Conservation (phyloP, 2,113 vertebrate species). For the Cebus imitator region DNA sequence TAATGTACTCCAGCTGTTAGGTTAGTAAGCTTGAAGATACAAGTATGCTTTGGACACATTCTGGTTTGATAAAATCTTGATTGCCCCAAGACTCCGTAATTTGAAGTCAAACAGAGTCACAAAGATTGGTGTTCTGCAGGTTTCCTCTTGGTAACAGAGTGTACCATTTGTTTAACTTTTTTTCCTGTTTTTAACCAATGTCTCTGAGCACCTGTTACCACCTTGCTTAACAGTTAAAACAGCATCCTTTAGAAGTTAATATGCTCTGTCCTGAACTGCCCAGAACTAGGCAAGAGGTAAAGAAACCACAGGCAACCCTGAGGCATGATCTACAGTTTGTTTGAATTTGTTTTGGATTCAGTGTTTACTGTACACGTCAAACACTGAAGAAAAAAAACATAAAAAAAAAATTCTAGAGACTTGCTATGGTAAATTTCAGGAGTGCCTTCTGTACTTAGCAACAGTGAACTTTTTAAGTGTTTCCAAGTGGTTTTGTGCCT, state of each 20-base stretch:
- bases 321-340: not conserved
- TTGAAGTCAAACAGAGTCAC: not conserved
- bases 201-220: not conserved
- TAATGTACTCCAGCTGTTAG: not conserved
- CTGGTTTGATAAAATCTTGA: not conserved
- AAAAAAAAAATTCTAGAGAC: not conserved
- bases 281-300: slow-evolving; percentile 1
- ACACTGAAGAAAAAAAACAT: not conserved
- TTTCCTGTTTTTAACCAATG: not conserved
- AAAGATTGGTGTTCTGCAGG: not conserved
- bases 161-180: not conserved
- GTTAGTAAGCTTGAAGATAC: not conserved
- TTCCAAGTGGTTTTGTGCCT: not conserved
- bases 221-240: not conserved
- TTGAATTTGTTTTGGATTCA: slow-evolving; percentile 45
- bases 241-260: slow-evolving; percentile 12
- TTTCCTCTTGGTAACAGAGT: not conserved
- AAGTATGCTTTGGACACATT: not conserved
- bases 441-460: not conserved
- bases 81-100: not conserved
- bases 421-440: not conserved
- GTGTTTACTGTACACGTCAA: not conserved
- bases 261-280: not conserved
- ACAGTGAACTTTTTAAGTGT: not conserved
- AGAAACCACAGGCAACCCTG: not conserved